Evolutionary conservation across 2,888 invertebrate species (phyloP).

Genomic region (Harpalus rubripes): DNA sequence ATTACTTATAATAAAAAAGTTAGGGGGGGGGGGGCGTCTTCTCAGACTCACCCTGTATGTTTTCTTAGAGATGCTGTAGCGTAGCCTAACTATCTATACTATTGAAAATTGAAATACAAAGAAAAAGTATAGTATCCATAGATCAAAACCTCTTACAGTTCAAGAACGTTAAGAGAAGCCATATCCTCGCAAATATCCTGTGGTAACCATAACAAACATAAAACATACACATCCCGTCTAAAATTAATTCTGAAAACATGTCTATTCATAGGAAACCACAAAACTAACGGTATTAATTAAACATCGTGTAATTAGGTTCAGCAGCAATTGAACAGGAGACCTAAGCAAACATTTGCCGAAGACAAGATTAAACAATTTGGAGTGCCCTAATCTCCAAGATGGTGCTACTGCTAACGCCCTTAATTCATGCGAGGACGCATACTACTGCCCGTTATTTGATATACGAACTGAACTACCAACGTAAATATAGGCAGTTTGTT

Average conservation of each 20-base stretch:
- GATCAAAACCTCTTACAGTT: too few relatives aligned
- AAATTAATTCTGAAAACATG: neutral
- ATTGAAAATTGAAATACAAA: neutral
- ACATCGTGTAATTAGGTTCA: conserved; percentile 40
- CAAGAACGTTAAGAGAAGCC: neutral
- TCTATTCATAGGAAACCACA: conserved; percentile 9
- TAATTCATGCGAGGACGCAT: conserved; percentile 22
- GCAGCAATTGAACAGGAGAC: conserved; percentile 31
- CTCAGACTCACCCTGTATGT: too few relatives aligned
- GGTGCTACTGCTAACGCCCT: conserved; percentile 1
- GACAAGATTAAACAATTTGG: conserved; percentile 42
- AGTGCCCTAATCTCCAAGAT: conserved; percentile 24
- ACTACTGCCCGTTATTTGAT: conserved; percentile 6
- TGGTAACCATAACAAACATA: conserved; percentile 6
- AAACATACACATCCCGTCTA: conserved; percentile 1
- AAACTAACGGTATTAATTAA: conserved; percentile 32
- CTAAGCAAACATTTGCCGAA: conserved; percentile 52
- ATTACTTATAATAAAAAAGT: too few relatives aligned
- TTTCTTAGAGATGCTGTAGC: too few relatives aligned
- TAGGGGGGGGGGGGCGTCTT: too few relatives aligned
- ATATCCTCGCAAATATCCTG: neutral
- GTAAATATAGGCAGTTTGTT: neutral
- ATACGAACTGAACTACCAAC: neutral
- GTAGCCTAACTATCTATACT: too few relatives aligned
- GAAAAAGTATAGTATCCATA: neutral